Evolutionary conservation across 1,140 invertebrate genomes (phyloP).

Genomic region (Zaprionus taronus): DNA sequence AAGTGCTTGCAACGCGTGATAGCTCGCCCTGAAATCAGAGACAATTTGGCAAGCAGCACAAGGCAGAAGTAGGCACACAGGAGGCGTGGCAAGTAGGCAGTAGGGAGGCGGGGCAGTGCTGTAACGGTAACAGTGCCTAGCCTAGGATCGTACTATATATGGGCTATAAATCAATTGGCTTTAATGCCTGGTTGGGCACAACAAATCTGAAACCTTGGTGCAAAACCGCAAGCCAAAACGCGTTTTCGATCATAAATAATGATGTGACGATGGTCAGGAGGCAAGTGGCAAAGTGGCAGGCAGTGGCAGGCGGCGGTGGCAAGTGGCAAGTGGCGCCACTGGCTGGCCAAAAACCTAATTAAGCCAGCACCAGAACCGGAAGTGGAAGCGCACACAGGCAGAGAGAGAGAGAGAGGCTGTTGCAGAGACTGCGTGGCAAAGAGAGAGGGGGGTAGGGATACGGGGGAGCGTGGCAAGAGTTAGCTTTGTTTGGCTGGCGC

Average conservation of each 20-base stretch:
- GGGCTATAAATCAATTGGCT: conserved; percentile 74
- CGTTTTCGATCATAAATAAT: conserved; percentile 82
- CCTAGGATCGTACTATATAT: neutral
- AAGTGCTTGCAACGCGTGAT: neutral
- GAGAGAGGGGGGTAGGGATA: neutral
- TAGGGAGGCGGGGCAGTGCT: neutral
- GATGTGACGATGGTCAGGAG: conserved; percentile 28
- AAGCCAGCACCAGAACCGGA: conserved; percentile 60
- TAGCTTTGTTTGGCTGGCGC: conserved; percentile 19
- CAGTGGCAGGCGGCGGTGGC: conserved; percentile 27
- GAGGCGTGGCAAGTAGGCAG: neutral
- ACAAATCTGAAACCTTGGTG: conserved; percentile 50
- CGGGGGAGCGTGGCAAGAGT: conserved; percentile 14
- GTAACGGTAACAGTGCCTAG: neutral
- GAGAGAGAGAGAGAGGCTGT: neutral
- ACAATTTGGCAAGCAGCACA: neutral
- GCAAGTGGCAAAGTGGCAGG: conserved; percentile 19
- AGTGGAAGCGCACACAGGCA: conserved; percentile 31
- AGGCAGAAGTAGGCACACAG: neutral
- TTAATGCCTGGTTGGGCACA: conserved; percentile 60
- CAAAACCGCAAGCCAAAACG: conserved; percentile 62
- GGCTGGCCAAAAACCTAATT: conserved; percentile 75
- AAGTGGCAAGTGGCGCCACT: conserved; percentile 24
- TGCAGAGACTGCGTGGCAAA: neutral
- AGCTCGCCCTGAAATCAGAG: conserved; percentile 52